Conservation (phyloP, 1,140 invertebrate species). For the Caenorhabditis brenneri region DNA sequence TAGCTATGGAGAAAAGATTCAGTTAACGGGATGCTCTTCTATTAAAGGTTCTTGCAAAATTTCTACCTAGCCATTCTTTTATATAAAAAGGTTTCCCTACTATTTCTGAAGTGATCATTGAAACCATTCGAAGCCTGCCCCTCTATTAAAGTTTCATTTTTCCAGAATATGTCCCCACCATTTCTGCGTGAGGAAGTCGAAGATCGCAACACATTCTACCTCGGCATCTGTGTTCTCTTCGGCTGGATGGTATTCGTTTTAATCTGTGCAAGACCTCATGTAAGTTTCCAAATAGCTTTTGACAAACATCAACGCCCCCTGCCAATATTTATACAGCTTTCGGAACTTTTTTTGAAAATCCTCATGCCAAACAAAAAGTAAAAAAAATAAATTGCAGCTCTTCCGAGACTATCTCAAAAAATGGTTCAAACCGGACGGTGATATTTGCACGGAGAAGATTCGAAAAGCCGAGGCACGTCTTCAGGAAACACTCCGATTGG, state of each 20-base stretch:
- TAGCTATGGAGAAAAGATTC: too few species aligned
- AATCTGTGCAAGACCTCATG: not conserved
- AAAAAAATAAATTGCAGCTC: not conserved
- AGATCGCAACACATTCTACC: not conserved
- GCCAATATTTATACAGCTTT: not conserved
- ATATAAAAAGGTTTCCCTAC: too few species aligned
- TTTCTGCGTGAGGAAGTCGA: not conserved
- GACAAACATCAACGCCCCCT: not conserved
- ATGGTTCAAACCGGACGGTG: slow-evolving; percentile 8
- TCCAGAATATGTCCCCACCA: not conserved
- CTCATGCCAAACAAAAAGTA: not conserved
- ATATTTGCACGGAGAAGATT: not conserved
- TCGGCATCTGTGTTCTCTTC: slow-evolving; percentile 19
- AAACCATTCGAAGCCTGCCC: too few species aligned
- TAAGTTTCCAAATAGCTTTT: not conserved
- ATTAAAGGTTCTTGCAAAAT: too few species aligned
- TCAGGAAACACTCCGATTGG: slow-evolving; percentile 15
- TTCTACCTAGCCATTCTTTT: too few species aligned
- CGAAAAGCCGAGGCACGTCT: slow-evolving; percentile 33
- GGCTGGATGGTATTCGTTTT: slow-evolving; percentile 30
- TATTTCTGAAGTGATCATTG: too few species aligned
- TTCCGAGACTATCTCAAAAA: slow-evolving; percentile 39
- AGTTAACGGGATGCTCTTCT: too few species aligned
- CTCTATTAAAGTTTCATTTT: too few species aligned
- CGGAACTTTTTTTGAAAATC: not conserved